phyloP scores from a whole-genome alignment of 1,140 invertebrate genomes.

The Hylaeus anthracinus region DNA sequence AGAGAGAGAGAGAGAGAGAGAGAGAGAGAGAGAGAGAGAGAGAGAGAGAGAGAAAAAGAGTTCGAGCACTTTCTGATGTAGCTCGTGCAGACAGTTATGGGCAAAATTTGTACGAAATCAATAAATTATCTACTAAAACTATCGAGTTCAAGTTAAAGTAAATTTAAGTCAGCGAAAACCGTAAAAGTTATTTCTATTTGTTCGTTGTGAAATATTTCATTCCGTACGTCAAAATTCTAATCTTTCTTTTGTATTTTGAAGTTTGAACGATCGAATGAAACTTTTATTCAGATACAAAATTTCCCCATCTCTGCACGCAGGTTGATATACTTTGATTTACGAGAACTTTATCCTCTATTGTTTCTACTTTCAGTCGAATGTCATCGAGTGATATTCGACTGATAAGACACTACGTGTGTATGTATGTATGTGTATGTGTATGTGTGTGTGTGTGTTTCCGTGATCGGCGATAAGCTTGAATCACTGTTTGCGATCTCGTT shows the following conservation, averaged over 20 bases:
- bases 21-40: conserved; percentile 6
- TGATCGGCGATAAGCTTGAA: conserved; percentile 1
- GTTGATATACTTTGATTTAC: conserved; percentile 11
- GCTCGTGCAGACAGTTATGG: not conserved
- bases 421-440: not conserved
- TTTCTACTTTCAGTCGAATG: conserved; percentile 29
- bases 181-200: too few species aligned
- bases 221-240: too few species aligned
- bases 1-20: too few species aligned
- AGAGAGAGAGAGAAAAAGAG: conserved; percentile 9
- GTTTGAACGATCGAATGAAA: too few species aligned
- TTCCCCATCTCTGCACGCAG: not conserved
- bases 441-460: not conserved
- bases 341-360: not conserved
- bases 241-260: too few species aligned
- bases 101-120: too few species aligned
- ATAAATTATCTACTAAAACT: too few species aligned
- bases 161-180: too few species aligned
- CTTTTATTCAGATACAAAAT: too few species aligned
- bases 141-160: too few species aligned
- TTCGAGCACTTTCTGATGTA: conserved; percentile 11
- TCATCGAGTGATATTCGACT: conserved; percentile 21
- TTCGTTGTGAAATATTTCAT: too few species aligned
- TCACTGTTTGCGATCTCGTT: not conserved
- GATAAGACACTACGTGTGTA: conserved; percentile 33